Evolutionary conservation across 2,888 invertebrate genomes (phyloP).

Genomic region (Acanthococcus lagerstroemiae): DNA sequence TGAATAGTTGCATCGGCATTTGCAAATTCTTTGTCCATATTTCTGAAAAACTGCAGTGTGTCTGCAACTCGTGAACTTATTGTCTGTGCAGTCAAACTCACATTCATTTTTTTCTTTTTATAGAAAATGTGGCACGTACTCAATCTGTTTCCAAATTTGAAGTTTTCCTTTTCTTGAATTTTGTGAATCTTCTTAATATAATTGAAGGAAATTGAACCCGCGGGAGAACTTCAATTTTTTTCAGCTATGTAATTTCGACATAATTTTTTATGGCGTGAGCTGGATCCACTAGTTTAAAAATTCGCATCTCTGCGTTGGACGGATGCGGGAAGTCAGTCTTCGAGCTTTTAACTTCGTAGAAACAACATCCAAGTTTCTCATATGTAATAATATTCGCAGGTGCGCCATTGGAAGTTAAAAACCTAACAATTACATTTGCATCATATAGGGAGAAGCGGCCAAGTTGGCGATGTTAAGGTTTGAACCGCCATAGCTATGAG

Average conservation of each 20-base stretch:
- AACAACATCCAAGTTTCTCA: constrained; percentile 4
- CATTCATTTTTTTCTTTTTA: constrained; percentile 29
- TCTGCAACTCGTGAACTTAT: constrained; percentile 37
- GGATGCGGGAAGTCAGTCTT: neutral
- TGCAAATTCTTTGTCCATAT: constrained; percentile 23
- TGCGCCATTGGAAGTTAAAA: constrained; percentile 15
- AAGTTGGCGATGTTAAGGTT: too few relatives aligned
- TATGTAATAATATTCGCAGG: constrained; percentile 16
- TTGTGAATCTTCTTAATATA: constrained; percentile 15
- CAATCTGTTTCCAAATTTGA: constrained; percentile 22
- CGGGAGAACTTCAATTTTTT: constrained; percentile 52
- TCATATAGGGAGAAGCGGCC: too few relatives aligned
- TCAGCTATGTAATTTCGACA: constrained; percentile 4
- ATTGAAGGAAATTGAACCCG: constrained; percentile 44
- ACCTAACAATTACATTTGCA: constrained; percentile 3
- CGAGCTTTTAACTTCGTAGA: constrained; percentile 1
- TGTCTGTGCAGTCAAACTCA: constrained; percentile 36
- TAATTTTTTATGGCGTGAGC: constrained; percentile 3
- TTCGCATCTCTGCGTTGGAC: neutral
- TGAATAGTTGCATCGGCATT: constrained; percentile 34
- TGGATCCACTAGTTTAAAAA: neutral
- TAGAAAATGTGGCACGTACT: constrained; percentile 15
- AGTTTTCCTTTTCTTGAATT: constrained; percentile 7
- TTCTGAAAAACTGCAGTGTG: constrained; percentile 33
- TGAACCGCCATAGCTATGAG: too few relatives aligned